Conservation (phyloP, 1,140 invertebrate genomes). For the Drosophila pandora region DNA sequence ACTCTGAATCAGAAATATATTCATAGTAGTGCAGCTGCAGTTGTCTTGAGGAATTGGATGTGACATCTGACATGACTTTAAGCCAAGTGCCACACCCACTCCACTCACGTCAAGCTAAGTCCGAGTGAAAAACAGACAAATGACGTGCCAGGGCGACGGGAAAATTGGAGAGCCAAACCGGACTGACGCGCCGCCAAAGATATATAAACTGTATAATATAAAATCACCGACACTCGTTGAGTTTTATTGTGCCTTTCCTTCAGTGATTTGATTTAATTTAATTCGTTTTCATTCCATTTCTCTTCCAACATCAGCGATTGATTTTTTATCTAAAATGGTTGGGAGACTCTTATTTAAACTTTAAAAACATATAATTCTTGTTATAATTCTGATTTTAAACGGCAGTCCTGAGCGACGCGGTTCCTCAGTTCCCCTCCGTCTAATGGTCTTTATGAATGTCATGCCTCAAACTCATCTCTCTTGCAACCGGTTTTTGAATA, state of each 20-base stretch:
- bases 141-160: constrained; percentile 27
- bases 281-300: constrained; percentile 36
- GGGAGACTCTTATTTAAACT: constrained; percentile 10
- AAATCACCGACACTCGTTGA: constrained; percentile 51
- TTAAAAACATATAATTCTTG: constrained; percentile 16
- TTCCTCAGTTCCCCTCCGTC: constrained; percentile 15
- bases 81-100: constrained; percentile 77
- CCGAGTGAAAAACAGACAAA: constrained; percentile 3
- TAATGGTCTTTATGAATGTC: constrained; percentile 49
- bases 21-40: constrained; percentile 50
- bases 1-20: constrained; percentile 9
- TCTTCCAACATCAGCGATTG: constrained; percentile 18
- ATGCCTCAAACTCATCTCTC: constrained; percentile 38
- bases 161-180: constrained; percentile 21
- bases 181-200: constrained; percentile 11
- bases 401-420: constrained; percentile 35
- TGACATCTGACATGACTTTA: constrained; percentile 82
- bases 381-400: constrained; percentile 29
- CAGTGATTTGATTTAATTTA: constrained; percentile 63
- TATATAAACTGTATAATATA: not conserved
- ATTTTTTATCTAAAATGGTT: constrained; percentile 40
- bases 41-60: constrained; percentile 41
- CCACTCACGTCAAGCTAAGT: constrained; percentile 52
- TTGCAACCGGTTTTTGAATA: constrained; percentile 49
- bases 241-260: constrained; percentile 78